Evolutionary conservation across 1,140 invertebrate genomes (phyloP), one percentile per base, ranked within the genome.

Genomic region (Microplitis mediator): DNA sequence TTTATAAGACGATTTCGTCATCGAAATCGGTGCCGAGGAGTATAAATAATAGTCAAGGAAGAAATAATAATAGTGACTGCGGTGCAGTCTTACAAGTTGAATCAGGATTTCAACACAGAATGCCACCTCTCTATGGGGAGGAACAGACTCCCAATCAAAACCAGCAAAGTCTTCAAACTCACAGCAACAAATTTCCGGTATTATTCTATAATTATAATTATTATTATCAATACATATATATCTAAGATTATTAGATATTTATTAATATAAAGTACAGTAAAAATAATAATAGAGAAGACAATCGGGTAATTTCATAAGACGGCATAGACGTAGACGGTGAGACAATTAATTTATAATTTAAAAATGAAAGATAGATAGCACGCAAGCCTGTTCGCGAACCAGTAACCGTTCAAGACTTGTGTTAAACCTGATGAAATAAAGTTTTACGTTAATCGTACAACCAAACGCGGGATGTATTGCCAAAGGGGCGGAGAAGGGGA

Each of bases 181-280:
- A 94, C 84, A 94, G 92, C 72, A 91, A 89, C 77, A 93, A 94
- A 86, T 94, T 93, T 88, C 92, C 93, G 80, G 93, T 94, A 87
- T 78, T 76, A 69, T 69, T 36, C 14, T 52, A 32, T 66, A 45
- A 23, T 71, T 34, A 16, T 65, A 8, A 16, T 35, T 16, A 23
- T 56, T 16, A 56, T 56, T 56, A 34, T 61, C 31, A 61, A 23
- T 23, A 23, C 23, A 23, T 23, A 23, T 23, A 23, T 23, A 23
- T 23, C 23, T 23, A 23, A 23, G 23, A 23, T 23, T 23, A 23
- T 23, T 23, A 23, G 23, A 23, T 23, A n/a, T 23, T 23, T 23
- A 1, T 23, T 23, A 23, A 23, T 23, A 23, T 23, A 11, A 45
- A 45, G 39, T 0, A 45, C 6, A 45, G 6, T 45, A 45, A 3